Conservation (phyloP, 2,797 vertebrate species). For the Manis javanica region DNA sequence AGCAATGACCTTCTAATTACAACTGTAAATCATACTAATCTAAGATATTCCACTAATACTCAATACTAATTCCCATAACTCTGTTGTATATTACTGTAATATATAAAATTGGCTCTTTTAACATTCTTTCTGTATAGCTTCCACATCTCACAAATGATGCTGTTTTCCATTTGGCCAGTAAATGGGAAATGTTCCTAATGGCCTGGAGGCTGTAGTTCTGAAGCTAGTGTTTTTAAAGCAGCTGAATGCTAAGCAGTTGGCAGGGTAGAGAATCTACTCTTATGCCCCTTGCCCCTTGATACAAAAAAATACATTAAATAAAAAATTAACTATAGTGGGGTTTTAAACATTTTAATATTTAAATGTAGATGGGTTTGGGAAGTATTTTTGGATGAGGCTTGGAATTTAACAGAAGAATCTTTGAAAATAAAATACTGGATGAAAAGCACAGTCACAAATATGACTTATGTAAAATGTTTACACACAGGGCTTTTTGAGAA, state of each 20-base stretch:
- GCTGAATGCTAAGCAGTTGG: constrained; percentile 21
- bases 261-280: background rate
- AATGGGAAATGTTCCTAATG: background rate
- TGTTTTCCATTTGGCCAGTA: constrained; percentile 6
- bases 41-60: background rate
- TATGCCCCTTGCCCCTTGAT: background rate
- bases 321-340: background rate
- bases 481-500: background rate
- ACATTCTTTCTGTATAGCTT: background rate
- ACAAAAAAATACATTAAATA: background rate
- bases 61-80: background rate
- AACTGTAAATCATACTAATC: constrained; percentile 36
- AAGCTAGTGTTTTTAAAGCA: constrained; percentile 11
- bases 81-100: background rate
- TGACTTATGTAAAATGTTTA: background rate
- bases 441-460: background rate
- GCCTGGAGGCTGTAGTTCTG: background rate
- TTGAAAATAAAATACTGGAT: background rate
- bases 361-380: background rate
- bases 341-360: background rate
- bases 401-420: background rate
- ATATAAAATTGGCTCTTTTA: background rate
- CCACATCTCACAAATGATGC: background rate
- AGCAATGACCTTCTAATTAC: background rate
- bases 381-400: background rate